These are phyloP conservation scores for Lepidothrix coronata DNA, from an alignment of 2,113 vertebrate genomes.

Conservation along the genomic window DNA sequence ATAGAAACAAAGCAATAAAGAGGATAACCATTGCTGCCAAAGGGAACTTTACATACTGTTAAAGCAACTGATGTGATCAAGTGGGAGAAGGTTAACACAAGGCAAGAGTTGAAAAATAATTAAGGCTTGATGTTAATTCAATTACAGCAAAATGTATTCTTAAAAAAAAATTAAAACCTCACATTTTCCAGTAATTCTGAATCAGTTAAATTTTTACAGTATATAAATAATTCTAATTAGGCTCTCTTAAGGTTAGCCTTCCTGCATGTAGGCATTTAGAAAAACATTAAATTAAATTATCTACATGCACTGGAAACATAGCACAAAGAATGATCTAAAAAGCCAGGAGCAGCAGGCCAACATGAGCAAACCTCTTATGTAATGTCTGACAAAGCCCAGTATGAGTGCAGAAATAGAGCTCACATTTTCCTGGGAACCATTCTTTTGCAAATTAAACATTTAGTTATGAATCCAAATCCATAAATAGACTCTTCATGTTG, in stretches of 20 bases:
- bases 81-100: slow-evolving; percentile 17
- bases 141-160: slow-evolving; percentile 44
- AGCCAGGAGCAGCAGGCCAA: slow-evolving; percentile 69
- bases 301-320: slow-evolving; percentile 70
- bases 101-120: slow-evolving; percentile 68
- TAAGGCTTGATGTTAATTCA: slow-evolving; percentile 65
- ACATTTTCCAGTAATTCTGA: slow-evolving; percentile 70
- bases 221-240: slow-evolving; percentile 78
- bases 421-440: slow-evolving; percentile 70
- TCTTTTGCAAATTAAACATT: slow-evolving; percentile 73
- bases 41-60: neutral
- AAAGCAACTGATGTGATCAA: slow-evolving; percentile 14
- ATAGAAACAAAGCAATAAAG: neutral
- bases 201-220: slow-evolving; percentile 72
- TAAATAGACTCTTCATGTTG: slow-evolving; percentile 60
- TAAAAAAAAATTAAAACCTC: neutral
- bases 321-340: slow-evolving; percentile 75
- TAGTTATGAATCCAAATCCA: slow-evolving; percentile 63
- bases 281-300: slow-evolving; percentile 76
- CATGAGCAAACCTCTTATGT: slow-evolving; percentile 63
- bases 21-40: neutral
- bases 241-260: slow-evolving; percentile 69
- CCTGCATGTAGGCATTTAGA: slow-evolving; percentile 70
- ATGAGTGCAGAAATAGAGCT: slow-evolving; percentile 51
- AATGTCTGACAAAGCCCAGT: slow-evolving; percentile 62